These are phyloP conservation scores for Leptinotarsa lineolata DNA, from an alignment of 1,140 invertebrate genomes.

Conservation along the genomic window DNA sequence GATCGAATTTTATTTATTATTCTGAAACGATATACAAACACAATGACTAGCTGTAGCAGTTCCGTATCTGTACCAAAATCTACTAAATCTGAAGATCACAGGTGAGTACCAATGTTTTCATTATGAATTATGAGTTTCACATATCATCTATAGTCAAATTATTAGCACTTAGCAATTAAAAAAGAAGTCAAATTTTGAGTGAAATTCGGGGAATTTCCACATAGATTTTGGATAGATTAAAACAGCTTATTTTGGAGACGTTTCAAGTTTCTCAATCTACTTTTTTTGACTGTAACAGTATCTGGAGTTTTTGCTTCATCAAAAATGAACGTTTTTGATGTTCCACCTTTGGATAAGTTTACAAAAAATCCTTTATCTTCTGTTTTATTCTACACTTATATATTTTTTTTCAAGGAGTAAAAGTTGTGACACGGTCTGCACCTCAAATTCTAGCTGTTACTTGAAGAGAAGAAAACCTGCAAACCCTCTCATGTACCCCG, in stretches of 20 bases:
- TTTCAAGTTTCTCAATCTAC: too few relatives aligned
- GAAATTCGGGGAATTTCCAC: too few relatives aligned
- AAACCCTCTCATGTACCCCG: slow-evolving; percentile 47
- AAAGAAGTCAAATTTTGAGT: too few relatives aligned
- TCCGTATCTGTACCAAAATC: slow-evolving; percentile 20
- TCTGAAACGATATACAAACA: background rate
- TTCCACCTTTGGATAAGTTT: background rate
- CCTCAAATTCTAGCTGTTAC: slow-evolving; percentile 53
- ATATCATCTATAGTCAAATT: too few relatives aligned
- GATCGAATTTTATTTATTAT: slow-evolving; percentile 17
- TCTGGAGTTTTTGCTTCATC: background rate
- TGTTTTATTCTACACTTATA: slow-evolving; percentile 19
- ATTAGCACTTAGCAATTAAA: too few relatives aligned
- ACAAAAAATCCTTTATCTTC: slow-evolving; percentile 4
- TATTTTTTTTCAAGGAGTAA: slow-evolving; percentile 43
- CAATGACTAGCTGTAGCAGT: slow-evolving; percentile 25
- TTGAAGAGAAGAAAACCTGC: slow-evolving; percentile 50
- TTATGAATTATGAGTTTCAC: too few relatives aligned
- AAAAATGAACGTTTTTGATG: too few relatives aligned
- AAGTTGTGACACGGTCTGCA: slow-evolving; percentile 52
- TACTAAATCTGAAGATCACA: slow-evolving; percentile 28
- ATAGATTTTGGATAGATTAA: too few relatives aligned
- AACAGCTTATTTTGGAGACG: too few relatives aligned
- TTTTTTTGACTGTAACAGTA: too few relatives aligned
- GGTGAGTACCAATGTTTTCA: slow-evolving; percentile 13